Conservation (phyloP, 2,888 invertebrate species). For the Cataglyphis altisquamis region DNA sequence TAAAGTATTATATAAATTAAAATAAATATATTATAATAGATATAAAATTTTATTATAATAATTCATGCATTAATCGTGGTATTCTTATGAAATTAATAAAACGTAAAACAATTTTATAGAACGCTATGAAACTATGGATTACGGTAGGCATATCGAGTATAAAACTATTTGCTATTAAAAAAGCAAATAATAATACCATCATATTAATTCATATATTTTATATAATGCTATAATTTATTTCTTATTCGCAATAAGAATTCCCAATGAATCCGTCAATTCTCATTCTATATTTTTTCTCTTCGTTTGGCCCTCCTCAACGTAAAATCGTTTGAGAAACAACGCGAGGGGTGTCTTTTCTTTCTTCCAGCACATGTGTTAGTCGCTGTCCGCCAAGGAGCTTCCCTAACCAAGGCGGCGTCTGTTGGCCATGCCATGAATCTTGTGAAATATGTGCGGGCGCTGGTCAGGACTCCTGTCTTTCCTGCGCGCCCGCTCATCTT, state of each 20-base stretch:
- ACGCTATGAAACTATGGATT: conserved; percentile 23
- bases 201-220: background rate
- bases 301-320: conserved; percentile 2
- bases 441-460: conserved; percentile 96
- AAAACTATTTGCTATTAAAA: background rate
- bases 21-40: too few relatives aligned
- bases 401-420: conserved; percentile 92
- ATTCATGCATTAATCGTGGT: background rate
- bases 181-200: background rate
- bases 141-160: conserved; percentile 22
- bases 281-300: background rate
- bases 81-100: background rate
- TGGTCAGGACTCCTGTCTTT: conserved; percentile 94
- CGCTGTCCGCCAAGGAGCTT: conserved; percentile 95
- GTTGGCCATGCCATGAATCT: conserved; percentile 95
- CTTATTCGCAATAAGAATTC: background rate
- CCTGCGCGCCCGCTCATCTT: conserved; percentile 94
- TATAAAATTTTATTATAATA: too few relatives aligned
- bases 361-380: conserved; percentile 92
- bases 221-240: background rate
- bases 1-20: too few relatives aligned
- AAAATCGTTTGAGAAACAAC: conserved; percentile 42
- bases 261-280: background rate
- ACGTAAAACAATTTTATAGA: background rate
- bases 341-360: conserved; percentile 32